Percentiles rank a stretch among this genome's conserved stretches.
Conservation (phyloP, 2,797 vertebrate species). For the Lates japonicus region DNA sequence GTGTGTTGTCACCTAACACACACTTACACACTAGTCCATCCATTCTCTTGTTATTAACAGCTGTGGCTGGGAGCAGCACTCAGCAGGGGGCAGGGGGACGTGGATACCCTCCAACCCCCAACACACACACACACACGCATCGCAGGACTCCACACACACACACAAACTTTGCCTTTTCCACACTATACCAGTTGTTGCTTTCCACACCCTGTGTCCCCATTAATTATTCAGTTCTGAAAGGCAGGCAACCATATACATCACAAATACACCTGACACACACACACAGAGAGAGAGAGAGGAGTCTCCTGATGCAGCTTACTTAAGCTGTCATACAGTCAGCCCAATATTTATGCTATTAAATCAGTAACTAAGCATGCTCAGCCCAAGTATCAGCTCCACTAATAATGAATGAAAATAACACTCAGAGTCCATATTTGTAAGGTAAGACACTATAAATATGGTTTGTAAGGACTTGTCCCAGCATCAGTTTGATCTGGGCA, state of each 20-base stretch:
- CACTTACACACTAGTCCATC: conserved; percentile 5
- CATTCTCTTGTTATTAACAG: conserved; percentile 15
- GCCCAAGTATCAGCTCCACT: too few species aligned
- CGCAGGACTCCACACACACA: conserved; percentile 17
- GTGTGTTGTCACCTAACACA: neutral
- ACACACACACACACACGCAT: neutral
- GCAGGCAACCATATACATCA: neutral
- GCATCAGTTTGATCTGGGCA: neutral
- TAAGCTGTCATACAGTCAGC: conserved; percentile 11
- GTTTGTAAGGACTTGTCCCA: neutral
- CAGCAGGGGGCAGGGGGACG: neutral
- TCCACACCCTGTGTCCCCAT: conserved; percentile 45
- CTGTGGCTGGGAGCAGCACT: conserved; percentile 14
- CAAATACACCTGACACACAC: neutral
- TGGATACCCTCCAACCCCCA: neutral
- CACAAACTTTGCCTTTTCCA: conserved; percentile 5
- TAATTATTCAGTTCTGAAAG: conserved; percentile 64
- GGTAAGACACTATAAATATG: neutral
- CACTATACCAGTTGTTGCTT: conserved; percentile 64
- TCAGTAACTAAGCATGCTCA: neutral
- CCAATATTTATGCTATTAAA: neutral
- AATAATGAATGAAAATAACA: too few species aligned
- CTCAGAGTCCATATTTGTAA: neutral
- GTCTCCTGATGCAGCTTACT: neutral
- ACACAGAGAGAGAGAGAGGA: neutral